Evolutionary conservation across 1,140 invertebrate genomes (phyloP), one percentile per base, ranked within the genome.

Genomic region (Vanessa tameamea): DNA sequence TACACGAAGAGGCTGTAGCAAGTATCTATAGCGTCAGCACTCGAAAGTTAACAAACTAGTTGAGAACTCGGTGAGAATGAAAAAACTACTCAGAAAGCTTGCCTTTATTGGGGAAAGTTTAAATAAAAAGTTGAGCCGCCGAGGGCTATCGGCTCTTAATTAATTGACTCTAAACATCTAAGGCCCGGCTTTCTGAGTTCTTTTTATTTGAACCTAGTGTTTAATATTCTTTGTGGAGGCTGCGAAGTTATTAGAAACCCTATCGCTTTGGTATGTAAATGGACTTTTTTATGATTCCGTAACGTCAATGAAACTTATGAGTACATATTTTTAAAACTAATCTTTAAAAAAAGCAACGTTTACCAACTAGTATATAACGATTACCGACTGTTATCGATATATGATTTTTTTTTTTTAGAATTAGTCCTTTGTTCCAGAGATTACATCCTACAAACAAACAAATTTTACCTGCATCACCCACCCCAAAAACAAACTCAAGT

Each of bases 11-110:
- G 13, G 13, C 16, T 59, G 57, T 59, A 55, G 15, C 16, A 37
- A 59, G 57, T 59, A 59, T 59, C 26, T 26, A 7, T 23, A 55
- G 53, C 26, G 26, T 20, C 6, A 7, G 53, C 16, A 20, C 53
- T 55, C 53, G 53, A 55, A 59, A 59, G 23, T 59, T 59, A 59
- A 59, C 57, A 59, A 59, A 59, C 57, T 59, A 59, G 23, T 59
- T 59, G 57, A 59, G 57, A 59, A 59, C 23, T 59, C 57, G 31
- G 57, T 37, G 57, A 59, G 57, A 59, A 59, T 37, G 57, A 59
- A 59, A 55, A 59, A 59, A 59, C 57, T 59, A 59, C 57, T 59
- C 57, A 26, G 53, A 59, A n/a, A 59, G 57, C 23, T 59, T 14
- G 26, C 57, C 26, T 59, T 59, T 59, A 59, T 59, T 59, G 23